Percentiles rank a stretch among this genome's conserved stretches.
These are phyloP conservation scores for Microtus montanus DNA, from an alignment of 2,113 vertebrate species.

Conservation along the genomic window DNA sequence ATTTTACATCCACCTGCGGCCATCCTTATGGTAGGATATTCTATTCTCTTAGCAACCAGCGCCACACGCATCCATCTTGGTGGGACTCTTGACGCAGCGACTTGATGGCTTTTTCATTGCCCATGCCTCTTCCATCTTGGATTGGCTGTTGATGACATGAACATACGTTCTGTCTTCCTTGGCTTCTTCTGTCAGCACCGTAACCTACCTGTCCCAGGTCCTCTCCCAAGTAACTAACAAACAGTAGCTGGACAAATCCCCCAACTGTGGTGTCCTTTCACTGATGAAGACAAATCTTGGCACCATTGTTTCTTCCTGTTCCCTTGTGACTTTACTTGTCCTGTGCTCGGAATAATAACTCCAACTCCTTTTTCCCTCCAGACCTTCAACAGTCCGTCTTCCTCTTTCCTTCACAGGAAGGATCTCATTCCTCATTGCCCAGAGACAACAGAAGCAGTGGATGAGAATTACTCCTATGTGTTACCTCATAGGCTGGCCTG, in stretches of 20 bases:
- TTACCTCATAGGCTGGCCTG: not conserved
- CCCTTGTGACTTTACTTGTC: slow-evolving; percentile 8
- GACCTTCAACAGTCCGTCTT: not conserved
- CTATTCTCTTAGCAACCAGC: not conserved
- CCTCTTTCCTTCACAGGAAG: not conserved
- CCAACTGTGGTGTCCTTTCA: not conserved
- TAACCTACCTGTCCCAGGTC: not conserved
- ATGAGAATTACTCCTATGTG: not conserved
- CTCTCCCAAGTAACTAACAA: not conserved
- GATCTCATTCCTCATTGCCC: not conserved
- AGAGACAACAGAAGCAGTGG: not conserved
- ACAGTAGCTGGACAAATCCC: not conserved
- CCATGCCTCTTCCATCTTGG: not conserved
- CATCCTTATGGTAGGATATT: not conserved
- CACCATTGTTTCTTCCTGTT: not conserved
- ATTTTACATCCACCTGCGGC: not conserved
- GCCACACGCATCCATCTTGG: not conserved
- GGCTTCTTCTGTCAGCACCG: not conserved
- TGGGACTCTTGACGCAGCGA: not conserved
- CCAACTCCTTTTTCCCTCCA: not conserved
- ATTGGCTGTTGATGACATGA: not conserved
- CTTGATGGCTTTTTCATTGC: not conserved
- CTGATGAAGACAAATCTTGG: not conserved
- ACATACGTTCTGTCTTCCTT: not conserved
- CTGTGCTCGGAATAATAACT: not conserved